Percentiles rank a stretch among this genome's conserved stretches.
Conservation (phyloP, 1,140 invertebrate species). For the Neoseiulus cucumeris region DNA sequence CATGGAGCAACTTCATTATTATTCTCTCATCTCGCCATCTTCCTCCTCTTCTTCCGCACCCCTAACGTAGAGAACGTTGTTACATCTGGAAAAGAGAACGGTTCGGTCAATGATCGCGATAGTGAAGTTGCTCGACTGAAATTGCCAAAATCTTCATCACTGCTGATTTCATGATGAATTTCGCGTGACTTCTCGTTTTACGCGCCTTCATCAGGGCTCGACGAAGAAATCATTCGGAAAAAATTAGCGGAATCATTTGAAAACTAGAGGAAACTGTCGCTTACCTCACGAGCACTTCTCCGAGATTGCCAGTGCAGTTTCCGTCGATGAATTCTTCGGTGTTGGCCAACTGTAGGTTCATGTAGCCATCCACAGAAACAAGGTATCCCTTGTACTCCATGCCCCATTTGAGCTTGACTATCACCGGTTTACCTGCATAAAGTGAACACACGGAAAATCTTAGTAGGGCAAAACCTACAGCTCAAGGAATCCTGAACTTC, state of each 20-base stretch:
- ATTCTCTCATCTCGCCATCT: slow-evolving; percentile 89
- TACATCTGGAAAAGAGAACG: slow-evolving; percentile 42
- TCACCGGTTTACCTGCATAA: slow-evolving; percentile 50
- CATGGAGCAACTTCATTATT: slow-evolving; percentile 21
- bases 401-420: slow-evolving; percentile 98
- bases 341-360: slow-evolving; percentile 96
- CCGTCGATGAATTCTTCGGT: slow-evolving; percentile 96
- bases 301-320: slow-evolving; percentile 69
- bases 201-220: too few relatives aligned
- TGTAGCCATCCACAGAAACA: slow-evolving; percentile 94
- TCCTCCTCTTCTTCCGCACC: slow-evolving; percentile 93
- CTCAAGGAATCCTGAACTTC: background rate
- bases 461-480: too few relatives aligned
- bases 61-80: slow-evolving; percentile 92
- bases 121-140: too few relatives aligned
- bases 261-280: slow-evolving; percentile 24
- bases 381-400: slow-evolving; percentile 97
- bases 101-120: too few relatives aligned
- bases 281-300: slow-evolving; percentile 68
- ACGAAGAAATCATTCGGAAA: too few relatives aligned
- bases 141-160: too few relatives aligned
- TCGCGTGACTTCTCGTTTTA: too few relatives aligned
- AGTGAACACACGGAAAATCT: background rate
- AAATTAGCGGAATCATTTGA: background rate
- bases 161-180: too few relatives aligned